These are phyloP conservation scores for Drosophila anceps DNA, from an alignment of 2,888 invertebrate species.

Conservation along the genomic window DNA sequence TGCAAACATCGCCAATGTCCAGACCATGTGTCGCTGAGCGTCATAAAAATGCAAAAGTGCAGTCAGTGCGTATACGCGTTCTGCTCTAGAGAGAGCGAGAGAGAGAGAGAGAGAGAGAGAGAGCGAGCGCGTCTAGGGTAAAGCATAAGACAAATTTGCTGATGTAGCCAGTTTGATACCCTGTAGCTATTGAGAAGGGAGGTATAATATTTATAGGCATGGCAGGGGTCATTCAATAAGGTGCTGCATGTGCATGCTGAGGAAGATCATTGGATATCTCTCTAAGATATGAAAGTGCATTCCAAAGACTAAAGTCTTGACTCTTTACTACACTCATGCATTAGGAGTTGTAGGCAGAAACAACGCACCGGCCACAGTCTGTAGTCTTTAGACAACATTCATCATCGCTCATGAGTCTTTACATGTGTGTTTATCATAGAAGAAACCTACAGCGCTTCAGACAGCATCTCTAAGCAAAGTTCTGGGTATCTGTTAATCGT, in stretches of 20 bases:
- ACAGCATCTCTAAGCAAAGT: background rate
- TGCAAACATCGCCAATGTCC: constrained; percentile 39
- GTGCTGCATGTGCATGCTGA: background rate
- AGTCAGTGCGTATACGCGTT: constrained; percentile 30
- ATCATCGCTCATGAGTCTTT: background rate
- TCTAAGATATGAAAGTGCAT: background rate
- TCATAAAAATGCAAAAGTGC: constrained; percentile 61
- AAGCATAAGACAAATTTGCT: constrained; percentile 46
- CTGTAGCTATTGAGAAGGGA: background rate
- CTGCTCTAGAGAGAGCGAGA: background rate
- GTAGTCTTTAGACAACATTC: no score
- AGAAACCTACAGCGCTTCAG: no score
- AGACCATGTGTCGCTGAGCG: constrained; percentile 36
- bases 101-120: background rate
- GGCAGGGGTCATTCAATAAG: background rate
- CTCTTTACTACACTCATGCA: background rate
- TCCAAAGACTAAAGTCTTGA: background rate
- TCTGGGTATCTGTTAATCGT: background rate
- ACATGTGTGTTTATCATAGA: background rate
- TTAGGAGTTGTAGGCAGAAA: background rate
- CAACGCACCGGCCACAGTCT: no score
- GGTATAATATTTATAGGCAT: background rate
- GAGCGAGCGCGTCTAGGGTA: background rate
- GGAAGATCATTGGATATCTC: no score
- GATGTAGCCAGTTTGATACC: constrained; percentile 49